Evolutionary conservation across 2,888 invertebrate species (phyloP).

Genomic region (Andrena trimmerana): DNA sequence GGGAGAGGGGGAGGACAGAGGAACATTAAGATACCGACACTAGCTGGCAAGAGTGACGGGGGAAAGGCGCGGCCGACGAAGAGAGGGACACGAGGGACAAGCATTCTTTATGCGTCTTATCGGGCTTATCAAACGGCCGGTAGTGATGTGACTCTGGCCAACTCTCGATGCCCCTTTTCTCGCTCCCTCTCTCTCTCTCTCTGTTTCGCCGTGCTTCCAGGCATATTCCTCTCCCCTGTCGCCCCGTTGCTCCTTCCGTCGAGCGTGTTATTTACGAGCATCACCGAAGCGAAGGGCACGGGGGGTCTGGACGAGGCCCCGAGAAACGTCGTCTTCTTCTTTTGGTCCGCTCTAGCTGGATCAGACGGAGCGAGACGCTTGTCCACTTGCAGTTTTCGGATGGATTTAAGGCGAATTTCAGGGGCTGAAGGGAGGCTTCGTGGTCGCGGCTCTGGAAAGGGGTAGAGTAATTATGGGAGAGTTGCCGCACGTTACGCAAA

Average conservation of each 20-base stretch:
- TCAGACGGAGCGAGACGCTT: not conserved
- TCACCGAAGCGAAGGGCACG: slow-evolving; percentile 41
- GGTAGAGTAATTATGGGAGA: too few species aligned
- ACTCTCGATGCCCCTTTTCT: slow-evolving; percentile 51
- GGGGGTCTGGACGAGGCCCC: slow-evolving; percentile 52
- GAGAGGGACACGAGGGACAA: slow-evolving; percentile 75
- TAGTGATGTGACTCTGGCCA: slow-evolving; percentile 76
- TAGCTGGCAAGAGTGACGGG: slow-evolving; percentile 65
- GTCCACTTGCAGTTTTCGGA: slow-evolving; percentile 6
- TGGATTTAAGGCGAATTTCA: not conserved
- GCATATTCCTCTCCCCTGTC: slow-evolving; percentile 34
- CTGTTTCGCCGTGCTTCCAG: slow-evolving; percentile 24
- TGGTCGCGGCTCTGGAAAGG: too few species aligned
- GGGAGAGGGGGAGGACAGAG: slow-evolving; percentile 40
- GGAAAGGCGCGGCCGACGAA: slow-evolving; percentile 68
- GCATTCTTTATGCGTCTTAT: slow-evolving; percentile 82
- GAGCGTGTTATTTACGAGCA: slow-evolving; percentile 65
- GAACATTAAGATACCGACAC: slow-evolving; percentile 82
- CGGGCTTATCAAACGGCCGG: slow-evolving; percentile 80
- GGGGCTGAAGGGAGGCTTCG: too few species aligned
- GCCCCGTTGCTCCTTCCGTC: slow-evolving; percentile 30
- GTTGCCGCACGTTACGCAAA: too few species aligned
- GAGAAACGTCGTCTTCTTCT: slow-evolving; percentile 18
- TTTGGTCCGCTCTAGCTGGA: slow-evolving; percentile 17
- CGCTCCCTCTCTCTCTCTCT: slow-evolving; percentile 3